These are phyloP conservation scores for Pseudonaja textilis DNA, from an alignment of 2,113 vertebrate species.

Conservation along the genomic window DNA sequence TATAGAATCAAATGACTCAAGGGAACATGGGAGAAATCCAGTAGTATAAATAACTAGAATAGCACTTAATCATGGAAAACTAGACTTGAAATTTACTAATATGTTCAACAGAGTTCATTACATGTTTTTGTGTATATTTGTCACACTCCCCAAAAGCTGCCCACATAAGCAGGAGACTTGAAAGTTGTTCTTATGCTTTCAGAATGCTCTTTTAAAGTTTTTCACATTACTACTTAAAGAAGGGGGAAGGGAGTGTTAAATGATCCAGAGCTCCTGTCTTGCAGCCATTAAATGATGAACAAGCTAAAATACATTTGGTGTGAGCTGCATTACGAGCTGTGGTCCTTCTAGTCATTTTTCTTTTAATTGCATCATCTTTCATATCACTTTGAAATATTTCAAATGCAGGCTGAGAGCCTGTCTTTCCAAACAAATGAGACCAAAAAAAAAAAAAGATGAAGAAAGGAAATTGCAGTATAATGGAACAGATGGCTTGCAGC, in stretches of 20 bases:
- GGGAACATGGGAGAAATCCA: background rate
- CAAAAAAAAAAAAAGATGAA: background rate
- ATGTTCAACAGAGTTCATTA: background rate
- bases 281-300: conserved; percentile 10
- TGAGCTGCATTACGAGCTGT: conserved; percentile 15
- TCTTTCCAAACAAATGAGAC: conserved; percentile 42
- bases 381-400: conserved; percentile 35
- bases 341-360: conserved; percentile 12
- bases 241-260: conserved; percentile 29
- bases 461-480: conserved; percentile 56
- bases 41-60: background rate
- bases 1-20: background rate
- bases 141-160: background rate
- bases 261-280: conserved; percentile 6
- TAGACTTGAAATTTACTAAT: background rate
- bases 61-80: background rate
- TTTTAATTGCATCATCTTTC: conserved; percentile 33
- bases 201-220: conserved; percentile 15
- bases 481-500: conserved; percentile 54
- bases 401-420: conserved; percentile 23
- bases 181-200: background rate
- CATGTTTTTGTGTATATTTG: background rate
- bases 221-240: conserved; percentile 22
- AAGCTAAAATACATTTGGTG: conserved; percentile 15
- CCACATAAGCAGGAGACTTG: background rate